Evolutionary conservation across 2,113 vertebrate species (phyloP).

Genomic region (Rallus limicola): DNA sequence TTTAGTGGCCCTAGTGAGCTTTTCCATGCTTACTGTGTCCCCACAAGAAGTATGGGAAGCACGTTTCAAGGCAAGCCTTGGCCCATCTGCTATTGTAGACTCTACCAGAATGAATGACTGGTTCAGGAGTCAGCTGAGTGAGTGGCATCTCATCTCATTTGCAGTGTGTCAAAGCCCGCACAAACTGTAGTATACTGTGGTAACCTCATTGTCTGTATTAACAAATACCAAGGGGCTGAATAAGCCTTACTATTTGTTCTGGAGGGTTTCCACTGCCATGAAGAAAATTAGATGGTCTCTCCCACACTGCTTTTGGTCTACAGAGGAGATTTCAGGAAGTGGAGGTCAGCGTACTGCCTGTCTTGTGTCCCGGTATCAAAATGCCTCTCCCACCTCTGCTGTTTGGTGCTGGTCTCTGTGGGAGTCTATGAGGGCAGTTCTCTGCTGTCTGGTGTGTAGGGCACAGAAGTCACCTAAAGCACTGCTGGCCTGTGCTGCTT

Average conservation of each 20-base stretch:
- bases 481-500: background rate
- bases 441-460: background rate
- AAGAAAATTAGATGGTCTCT: background rate
- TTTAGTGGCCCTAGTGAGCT: background rate
- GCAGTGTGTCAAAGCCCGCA: background rate
- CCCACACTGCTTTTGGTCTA: background rate
- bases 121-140: background rate
- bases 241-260: background rate
- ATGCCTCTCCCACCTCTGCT: background rate
- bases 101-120: background rate
- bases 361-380: background rate
- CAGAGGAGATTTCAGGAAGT: background rate
- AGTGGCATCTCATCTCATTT: background rate
- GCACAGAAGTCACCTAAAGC: background rate
- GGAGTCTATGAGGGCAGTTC: background rate
- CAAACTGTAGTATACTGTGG: background rate
- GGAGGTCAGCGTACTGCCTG: background rate
- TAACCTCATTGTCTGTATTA: background rate
- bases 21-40: background rate
- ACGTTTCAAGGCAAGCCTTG: background rate
- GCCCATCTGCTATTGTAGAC: background rate
- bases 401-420: background rate
- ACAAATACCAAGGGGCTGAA: background rate
- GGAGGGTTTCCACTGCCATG: background rate
- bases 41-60: background rate